phyloP scores from a whole-genome alignment of 2,888 invertebrate genomes.

The Eremobia ochroleuca region DNA sequence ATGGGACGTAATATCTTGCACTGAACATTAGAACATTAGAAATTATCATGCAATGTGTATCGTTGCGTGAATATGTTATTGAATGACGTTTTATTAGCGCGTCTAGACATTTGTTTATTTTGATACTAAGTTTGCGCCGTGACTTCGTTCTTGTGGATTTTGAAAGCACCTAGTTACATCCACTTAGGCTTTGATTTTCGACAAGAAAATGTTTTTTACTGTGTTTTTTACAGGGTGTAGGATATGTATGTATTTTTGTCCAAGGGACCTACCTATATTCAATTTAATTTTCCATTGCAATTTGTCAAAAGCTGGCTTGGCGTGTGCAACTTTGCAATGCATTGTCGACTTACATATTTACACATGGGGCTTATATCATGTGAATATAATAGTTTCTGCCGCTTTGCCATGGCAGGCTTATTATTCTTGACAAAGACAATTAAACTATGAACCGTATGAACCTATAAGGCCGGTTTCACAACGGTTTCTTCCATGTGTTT shows the following conservation, averaged over 20 bases:
- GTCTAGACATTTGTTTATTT: conserved; percentile 51
- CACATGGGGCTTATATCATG: not conserved
- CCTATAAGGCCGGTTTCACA: not conserved
- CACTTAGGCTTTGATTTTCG: not conserved
- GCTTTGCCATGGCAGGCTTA: not conserved
- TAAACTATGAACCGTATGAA: not conserved
- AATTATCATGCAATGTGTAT: conserved; percentile 52
- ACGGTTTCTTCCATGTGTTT: not conserved
- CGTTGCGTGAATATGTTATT: conserved; percentile 29
- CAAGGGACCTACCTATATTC: not conserved
- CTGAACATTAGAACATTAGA: conserved; percentile 45
- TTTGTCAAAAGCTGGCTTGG: too few species aligned
- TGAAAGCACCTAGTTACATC: not conserved
- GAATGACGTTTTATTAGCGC: conserved; percentile 33
- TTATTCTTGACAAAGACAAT: conserved; percentile 8
- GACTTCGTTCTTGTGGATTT: not conserved
- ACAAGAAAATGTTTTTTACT: not conserved
- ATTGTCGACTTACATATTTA: not conserved
- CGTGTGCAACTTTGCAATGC: too few species aligned
- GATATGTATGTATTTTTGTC: not conserved
- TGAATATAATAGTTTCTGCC: not conserved
- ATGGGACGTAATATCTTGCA: conserved; percentile 32
- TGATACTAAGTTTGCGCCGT: not conserved
- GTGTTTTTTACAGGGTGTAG: not conserved
- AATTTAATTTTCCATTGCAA: not conserved